Conservation (phyloP, 2,888 invertebrate genomes). For the Epinotia ramella region DNA sequence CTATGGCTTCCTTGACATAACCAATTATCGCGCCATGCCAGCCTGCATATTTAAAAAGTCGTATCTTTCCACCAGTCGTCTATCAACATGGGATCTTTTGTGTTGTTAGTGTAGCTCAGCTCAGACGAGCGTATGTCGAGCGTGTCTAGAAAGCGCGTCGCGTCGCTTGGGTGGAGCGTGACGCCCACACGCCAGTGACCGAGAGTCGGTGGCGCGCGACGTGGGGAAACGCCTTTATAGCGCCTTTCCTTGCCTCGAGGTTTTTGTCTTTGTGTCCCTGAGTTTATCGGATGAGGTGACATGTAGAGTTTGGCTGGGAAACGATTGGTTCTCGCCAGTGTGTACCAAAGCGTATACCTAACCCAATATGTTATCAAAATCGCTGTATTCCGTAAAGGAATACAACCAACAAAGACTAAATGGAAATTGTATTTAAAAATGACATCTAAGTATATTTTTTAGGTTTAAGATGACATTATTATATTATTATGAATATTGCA, state of each 20-base stretch:
- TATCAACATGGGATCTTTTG: not conserved
- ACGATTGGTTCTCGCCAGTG: not conserved
- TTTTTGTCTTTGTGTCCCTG: conserved; percentile 18
- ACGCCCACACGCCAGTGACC: conserved; percentile 77
- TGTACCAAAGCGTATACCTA: not conserved
- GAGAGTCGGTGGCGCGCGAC: conserved; percentile 70
- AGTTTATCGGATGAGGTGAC: not conserved
- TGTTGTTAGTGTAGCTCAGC: not conserved
- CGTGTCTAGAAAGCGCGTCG: conserved; percentile 78
- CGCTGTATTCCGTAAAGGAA: too few species aligned
- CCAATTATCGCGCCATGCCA: conserved; percentile 24
- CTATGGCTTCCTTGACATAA: conserved; percentile 34
- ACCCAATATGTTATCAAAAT: not conserved
- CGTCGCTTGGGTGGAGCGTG: conserved; percentile 72
- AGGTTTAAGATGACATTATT: too few species aligned
- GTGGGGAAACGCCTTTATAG: conserved; percentile 62
- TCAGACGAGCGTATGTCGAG: conserved; percentile 38
- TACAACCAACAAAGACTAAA: too few species aligned
- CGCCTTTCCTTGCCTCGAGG: conserved; percentile 46
- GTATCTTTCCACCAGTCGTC: not conserved
- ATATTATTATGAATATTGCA: too few species aligned
- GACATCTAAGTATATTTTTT: too few species aligned
- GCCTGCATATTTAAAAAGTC: not conserved
- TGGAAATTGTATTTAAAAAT: too few species aligned
- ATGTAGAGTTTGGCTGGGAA: not conserved